These are phyloP conservation scores for Indri indri DNA, from an alignment of 2,113 vertebrate species.

Conservation along the genomic window DNA sequence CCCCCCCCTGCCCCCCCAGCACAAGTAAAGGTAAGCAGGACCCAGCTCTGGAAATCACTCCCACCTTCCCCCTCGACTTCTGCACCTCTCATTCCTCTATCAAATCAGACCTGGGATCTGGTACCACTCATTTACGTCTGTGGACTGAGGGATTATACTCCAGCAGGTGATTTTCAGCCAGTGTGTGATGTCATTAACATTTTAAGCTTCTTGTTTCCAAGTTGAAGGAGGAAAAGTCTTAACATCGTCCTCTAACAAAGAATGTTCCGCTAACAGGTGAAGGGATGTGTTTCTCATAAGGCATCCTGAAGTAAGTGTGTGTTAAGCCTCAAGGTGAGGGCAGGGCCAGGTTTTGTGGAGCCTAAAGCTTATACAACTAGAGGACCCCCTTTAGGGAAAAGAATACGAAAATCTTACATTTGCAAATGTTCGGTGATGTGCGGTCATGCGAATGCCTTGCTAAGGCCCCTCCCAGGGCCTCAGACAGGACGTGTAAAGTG, in stretches of 20 bases:
- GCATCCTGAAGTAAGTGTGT: not conserved
- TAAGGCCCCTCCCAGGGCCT: not conserved
- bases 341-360: not conserved
- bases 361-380: not conserved
- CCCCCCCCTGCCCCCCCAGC: not conserved
- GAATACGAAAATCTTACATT: not conserved
- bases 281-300: not conserved
- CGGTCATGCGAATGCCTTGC: not conserved
- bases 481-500: not conserved
- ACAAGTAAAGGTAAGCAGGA: not conserved
- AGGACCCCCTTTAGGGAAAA: not conserved
- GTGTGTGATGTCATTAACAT: not conserved
- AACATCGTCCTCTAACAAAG: not conserved
- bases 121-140: not conserved
- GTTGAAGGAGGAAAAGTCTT: not conserved
- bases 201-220: slow-evolving; percentile 1
- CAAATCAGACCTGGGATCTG: not conserved
- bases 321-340: not conserved
- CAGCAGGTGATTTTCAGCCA: not conserved
- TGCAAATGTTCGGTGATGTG: not conserved
- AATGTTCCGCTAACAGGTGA: not conserved
- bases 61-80: not conserved
- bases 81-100: not conserved
- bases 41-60: not conserved
- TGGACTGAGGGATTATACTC: not conserved